phyloP scores from a whole-genome alignment of 2,888 invertebrate species.

The Halictus quadricinctus region DNA sequence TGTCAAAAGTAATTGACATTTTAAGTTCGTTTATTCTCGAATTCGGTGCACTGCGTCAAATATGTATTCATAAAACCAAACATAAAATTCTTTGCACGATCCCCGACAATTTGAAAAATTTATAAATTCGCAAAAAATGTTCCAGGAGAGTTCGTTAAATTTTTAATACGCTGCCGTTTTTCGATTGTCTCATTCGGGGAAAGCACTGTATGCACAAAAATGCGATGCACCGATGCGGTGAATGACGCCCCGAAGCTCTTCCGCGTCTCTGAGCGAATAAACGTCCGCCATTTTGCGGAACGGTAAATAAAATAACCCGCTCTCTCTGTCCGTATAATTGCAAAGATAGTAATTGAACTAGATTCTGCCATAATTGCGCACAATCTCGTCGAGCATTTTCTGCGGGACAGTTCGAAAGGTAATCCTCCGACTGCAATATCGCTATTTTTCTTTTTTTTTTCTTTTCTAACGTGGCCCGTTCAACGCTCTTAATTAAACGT shows the following conservation, averaged over 20 bases:
- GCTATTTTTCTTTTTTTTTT: not conserved
- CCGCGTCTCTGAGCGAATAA: not conserved
- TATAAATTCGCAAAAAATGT: no score
- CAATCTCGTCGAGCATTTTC: not conserved
- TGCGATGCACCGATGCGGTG: no score
- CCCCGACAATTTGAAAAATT: no score
- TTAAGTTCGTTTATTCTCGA: no score
- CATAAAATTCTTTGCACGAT: no score
- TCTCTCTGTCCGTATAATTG: not conserved
- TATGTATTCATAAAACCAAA: no score
- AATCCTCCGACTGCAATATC: not conserved
- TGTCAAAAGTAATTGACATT: no score
- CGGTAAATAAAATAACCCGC: not conserved
- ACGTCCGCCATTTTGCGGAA: not conserved
- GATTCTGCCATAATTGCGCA: not conserved
- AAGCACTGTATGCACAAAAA: not conserved
- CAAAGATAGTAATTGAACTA: not conserved
- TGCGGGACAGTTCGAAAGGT: not conserved
- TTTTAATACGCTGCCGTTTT: not conserved
- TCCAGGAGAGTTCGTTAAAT: not conserved
- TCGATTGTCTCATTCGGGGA: not conserved
- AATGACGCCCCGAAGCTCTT: not conserved
- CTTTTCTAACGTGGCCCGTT: not conserved
- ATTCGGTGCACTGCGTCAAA: no score
- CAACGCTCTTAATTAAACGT: not conserved